Evolutionary conservation across 1,140 invertebrate species (phyloP).

Genomic region (Ylistrum balloti): DNA sequence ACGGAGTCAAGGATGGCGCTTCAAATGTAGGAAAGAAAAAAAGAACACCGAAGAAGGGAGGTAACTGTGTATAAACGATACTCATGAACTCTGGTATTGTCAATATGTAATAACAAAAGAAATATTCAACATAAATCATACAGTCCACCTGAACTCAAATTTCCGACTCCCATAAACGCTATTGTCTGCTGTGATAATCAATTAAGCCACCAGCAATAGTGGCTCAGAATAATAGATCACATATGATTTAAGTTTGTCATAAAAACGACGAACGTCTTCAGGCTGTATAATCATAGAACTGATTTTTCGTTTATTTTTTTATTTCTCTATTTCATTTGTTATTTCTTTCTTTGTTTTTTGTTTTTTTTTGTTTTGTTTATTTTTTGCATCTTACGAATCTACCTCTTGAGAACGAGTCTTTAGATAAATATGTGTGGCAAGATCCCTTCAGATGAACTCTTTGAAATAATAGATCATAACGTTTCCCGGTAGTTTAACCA

Average conservation of each 20-base stretch:
- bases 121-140: not conserved
- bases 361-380: too few relatives aligned
- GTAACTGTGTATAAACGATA: not conserved
- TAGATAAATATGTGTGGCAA: not conserved
- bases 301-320: too few relatives aligned
- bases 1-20: not conserved
- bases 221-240: not conserved
- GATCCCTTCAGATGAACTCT: not conserved
- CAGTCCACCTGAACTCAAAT: not conserved
- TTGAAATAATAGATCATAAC: constrained; percentile 17
- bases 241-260: not conserved
- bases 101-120: not conserved
- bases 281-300: not conserved
- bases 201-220: not conserved
- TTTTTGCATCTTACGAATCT: too few relatives aligned
- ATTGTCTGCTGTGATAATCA: not conserved
- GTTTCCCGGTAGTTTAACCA: not conserved
- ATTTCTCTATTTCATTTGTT: too few relatives aligned
- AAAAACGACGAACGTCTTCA: not conserved
- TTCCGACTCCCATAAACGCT: too few relatives aligned
- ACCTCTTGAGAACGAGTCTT: too few relatives aligned
- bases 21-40: not conserved
- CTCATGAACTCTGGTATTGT: not conserved
- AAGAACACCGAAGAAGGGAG: not conserved
- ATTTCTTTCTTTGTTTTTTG: too few relatives aligned